Evolutionary conservation across 2,797 vertebrate species (phyloP), one percentile per base, ranked within the genome.

Genomic region (Myotis vivesi): DNA sequence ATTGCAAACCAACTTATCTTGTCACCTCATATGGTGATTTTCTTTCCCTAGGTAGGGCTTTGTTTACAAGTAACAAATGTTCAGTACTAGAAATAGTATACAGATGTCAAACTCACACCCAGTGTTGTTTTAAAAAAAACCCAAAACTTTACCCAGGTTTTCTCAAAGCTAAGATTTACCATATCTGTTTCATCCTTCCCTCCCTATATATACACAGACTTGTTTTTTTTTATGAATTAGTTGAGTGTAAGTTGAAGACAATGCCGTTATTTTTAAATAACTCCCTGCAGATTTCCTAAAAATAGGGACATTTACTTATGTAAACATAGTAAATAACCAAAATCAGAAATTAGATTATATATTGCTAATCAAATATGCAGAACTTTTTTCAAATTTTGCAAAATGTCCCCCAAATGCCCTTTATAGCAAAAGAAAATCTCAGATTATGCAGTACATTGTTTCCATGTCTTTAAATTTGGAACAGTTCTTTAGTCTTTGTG

Each of bases 311-410:
- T 91, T 92, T 92, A 23, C 41, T 92, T 93, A 81, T 5, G 38
- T 87, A 62, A 79, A 82, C 22, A 62, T 49, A 75, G 13, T 72
- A 22, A 72, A 41, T 72, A 85, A 62, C 33, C 23, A 12, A 79
- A 90, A 75, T 38, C 38, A 77, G 68, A 91, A 81, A 68, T 86
- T 89, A 87, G 72, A 55, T 62, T 75, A 81, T 68, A 6, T 85
- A 30, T 91, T 88, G 33, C 25, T 94, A 69, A 75, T 30, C 30
- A 85, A 72, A 76, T 20, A 16, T 41, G 3, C 72, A 86, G 55
- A 73, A 53, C 16, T 76, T 91, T 91, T 87, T 92, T 68, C 49
- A 80, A 10, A 75, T 92, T 93, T 91, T 96, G 53, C 49, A 25
- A 46, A 0, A 91, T 87, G 16, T 75, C 30, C n/a, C 41, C 72